phyloP scores from a whole-genome alignment of 2,113 vertebrate genomes.

The Vimba vimba region DNA sequence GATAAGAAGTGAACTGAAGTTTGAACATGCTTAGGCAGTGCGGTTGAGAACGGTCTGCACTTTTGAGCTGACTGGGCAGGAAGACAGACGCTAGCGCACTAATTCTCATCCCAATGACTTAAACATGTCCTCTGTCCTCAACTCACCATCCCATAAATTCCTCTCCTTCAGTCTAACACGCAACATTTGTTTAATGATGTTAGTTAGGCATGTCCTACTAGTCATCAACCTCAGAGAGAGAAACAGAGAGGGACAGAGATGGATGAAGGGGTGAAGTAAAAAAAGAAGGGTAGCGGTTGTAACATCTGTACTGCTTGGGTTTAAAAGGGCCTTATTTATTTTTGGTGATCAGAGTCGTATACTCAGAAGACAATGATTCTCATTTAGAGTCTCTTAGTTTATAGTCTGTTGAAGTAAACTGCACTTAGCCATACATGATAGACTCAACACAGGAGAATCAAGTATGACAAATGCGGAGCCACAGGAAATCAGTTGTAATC shows the following conservation, averaged over 20 bases:
- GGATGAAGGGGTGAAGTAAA: slow-evolving; percentile 26
- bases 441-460: slow-evolving; percentile 47
- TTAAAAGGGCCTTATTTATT: slow-evolving; percentile 52
- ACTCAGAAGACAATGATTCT: slow-evolving; percentile 44
- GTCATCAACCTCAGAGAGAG: slow-evolving; percentile 46
- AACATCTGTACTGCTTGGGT: slow-evolving; percentile 49
- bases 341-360: slow-evolving; percentile 34
- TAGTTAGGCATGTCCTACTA: slow-evolving; percentile 60
- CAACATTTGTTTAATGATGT: slow-evolving; percentile 63
- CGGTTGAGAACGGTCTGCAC: slow-evolving; percentile 42
- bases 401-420: slow-evolving; percentile 38
- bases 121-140: slow-evolving; percentile 52
- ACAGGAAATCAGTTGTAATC: slow-evolving; percentile 41
- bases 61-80: slow-evolving; percentile 37
- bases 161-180: slow-evolving; percentile 61
- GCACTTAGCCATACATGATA: slow-evolving; percentile 46
- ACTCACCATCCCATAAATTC: slow-evolving; percentile 57
- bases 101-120: slow-evolving; percentile 38
- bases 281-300: slow-evolving; percentile 31
- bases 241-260: slow-evolving; percentile 4
- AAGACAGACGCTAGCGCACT: slow-evolving; percentile 40
- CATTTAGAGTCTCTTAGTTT: slow-evolving; percentile 46
- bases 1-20: slow-evolving; percentile 11
- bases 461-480: slow-evolving; percentile 33
- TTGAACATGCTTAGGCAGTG: slow-evolving; percentile 29